Percentiles rank a stretch among this genome's conserved stretches.
These are phyloP conservation scores for Apis mellifera DNA, from an alignment of 1,140 invertebrate genomes.

Conservation along the genomic window DNA sequence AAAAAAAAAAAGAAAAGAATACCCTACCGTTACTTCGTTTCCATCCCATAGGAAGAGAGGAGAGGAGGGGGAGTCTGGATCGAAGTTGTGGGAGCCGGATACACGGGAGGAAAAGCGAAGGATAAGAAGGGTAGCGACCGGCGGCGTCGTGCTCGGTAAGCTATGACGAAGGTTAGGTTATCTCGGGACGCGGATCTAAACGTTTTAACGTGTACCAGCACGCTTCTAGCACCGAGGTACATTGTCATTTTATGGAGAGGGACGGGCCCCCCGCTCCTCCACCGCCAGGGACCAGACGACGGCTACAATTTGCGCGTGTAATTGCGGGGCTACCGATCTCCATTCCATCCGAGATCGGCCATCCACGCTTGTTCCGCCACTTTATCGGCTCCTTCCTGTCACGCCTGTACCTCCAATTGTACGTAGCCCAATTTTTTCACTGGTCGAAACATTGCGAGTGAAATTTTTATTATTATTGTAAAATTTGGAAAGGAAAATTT, in stretches of 20 bases:
- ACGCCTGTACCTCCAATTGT: not conserved
- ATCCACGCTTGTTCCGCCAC: slow-evolving; percentile 13
- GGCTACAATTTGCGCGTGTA: slow-evolving; percentile 63
- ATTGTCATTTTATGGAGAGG: slow-evolving; percentile 73
- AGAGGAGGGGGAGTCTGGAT: not conserved
- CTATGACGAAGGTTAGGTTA: slow-evolving; percentile 79
- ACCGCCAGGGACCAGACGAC: slow-evolving; percentile 46
- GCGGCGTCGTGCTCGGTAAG: slow-evolving; percentile 78
- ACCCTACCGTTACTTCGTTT: slow-evolving; percentile 21
- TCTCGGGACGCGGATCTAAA: slow-evolving; percentile 76
- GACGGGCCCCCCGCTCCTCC: slow-evolving; percentile 50
- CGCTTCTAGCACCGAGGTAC: slow-evolving; percentile 58
- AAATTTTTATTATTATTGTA: too few relatives aligned
- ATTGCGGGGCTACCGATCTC: slow-evolving; percentile 61
- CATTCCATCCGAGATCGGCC: slow-evolving; percentile 43
- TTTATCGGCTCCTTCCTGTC: not conserved
- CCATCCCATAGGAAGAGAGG: slow-evolving; percentile 7
- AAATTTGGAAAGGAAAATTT: too few relatives aligned
- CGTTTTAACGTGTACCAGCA: slow-evolving; percentile 72
- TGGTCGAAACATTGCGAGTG: too few relatives aligned
- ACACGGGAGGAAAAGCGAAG: slow-evolving; percentile 26
- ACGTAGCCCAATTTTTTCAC: not conserved
- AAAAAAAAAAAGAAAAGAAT: not conserved
- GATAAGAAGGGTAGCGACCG: slow-evolving; percentile 38
- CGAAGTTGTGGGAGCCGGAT: slow-evolving; percentile 3